These are phyloP conservation scores for Pristionchus maxplancki DNA, from an alignment of 2,888 invertebrate species.

Conservation along the genomic window DNA sequence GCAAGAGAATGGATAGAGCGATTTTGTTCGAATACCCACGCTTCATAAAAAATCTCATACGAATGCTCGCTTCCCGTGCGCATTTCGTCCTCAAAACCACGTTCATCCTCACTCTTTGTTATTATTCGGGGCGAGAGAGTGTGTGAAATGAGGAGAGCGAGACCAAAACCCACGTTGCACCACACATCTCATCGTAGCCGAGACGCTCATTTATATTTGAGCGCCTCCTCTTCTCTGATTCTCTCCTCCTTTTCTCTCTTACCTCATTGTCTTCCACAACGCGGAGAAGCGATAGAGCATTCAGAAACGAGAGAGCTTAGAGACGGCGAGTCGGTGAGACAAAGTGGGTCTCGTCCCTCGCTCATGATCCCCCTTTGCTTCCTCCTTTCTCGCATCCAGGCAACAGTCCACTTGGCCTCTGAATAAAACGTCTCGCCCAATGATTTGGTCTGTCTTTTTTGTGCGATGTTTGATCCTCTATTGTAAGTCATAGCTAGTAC, in stretches of 20 bases:
- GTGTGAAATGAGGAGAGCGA: neutral
- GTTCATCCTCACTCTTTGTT: too few relatives aligned
- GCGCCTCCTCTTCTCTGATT: neutral
- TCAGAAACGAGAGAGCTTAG: neutral
- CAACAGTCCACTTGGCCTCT: neutral
- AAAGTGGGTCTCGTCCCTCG: neutral
- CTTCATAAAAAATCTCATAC: too few relatives aligned
- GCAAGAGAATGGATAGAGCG: too few relatives aligned
- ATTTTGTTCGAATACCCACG: neutral
- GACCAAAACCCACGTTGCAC: neutral
- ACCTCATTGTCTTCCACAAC: neutral
- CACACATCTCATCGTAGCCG: neutral
- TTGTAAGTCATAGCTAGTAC: too few relatives aligned
- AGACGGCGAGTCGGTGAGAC: neutral
- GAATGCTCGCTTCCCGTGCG: neutral
- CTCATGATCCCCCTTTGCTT: neutral
- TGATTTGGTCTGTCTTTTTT: neutral
- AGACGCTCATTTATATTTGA: neutral
- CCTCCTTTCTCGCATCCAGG: neutral
- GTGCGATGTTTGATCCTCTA: too few relatives aligned
- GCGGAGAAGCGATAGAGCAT: neutral
- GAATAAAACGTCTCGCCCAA: neutral
- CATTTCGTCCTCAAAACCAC: neutral
- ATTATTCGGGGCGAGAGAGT: neutral
- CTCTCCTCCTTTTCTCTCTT: neutral